Evolutionary conservation across 2,888 invertebrate genomes (phyloP).

Genomic region (Cordilura impudica): DNA sequence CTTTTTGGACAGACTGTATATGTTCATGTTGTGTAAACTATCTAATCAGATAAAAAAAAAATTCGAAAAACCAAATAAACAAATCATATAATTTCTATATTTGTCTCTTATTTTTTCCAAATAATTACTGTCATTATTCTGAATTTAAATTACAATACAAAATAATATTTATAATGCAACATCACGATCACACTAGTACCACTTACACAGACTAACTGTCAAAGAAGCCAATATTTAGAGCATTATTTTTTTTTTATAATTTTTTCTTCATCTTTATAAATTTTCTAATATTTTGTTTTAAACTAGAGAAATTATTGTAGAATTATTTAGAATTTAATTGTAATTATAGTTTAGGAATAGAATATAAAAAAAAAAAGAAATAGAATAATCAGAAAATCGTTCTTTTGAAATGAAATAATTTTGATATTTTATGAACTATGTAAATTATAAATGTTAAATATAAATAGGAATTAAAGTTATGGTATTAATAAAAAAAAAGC

Average conservation of each 20-base stretch:
- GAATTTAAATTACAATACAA: background rate
- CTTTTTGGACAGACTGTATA: no score
- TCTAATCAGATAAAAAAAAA: no score
- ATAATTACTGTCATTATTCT: no score
- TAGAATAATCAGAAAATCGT: slow-evolving; percentile 10
- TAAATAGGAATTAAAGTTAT: slow-evolving; percentile 57
- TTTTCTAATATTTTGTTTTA: slow-evolving; percentile 5
- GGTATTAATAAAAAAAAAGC: slow-evolving; percentile 37
- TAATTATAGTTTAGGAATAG: background rate
- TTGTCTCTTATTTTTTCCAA: no score
- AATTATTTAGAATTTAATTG: background rate
- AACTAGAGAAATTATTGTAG: background rate
- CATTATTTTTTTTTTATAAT: background rate
- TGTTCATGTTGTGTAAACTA: no score
- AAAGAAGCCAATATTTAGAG: slow-evolving; percentile 18
- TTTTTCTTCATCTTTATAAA: slow-evolving; percentile 1
- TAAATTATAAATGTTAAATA: slow-evolving; percentile 43
- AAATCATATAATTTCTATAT: no score
- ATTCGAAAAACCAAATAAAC: no score
- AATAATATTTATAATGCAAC: slow-evolving; percentile 28
- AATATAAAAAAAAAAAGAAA: slow-evolving; percentile 3
- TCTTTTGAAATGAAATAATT: slow-evolving; percentile 39
- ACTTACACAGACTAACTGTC: slow-evolving; percentile 12
- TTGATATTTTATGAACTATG: slow-evolving; percentile 45
- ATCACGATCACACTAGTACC: slow-evolving; percentile 40